Conservation (phyloP, 2,797 vertebrate genomes). For the Platalea minor region DNA sequence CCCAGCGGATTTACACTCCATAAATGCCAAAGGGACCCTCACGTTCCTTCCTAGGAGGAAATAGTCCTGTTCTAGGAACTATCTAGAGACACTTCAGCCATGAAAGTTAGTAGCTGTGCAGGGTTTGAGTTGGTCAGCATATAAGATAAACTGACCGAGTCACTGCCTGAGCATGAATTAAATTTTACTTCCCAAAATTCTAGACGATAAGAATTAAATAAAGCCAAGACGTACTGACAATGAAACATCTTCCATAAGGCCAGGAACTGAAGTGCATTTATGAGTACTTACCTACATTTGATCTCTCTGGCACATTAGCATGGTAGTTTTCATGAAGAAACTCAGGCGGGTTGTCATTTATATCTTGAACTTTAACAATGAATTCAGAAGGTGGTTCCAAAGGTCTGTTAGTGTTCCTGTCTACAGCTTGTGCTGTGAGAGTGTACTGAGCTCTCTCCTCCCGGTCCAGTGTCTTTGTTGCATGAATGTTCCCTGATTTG, state of each 20-base stretch:
- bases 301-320: slow-evolving; percentile 95
- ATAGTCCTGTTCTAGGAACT: neutral
- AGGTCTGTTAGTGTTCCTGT: slow-evolving; percentile 90
- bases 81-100: neutral
- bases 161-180: neutral
- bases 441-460: slow-evolving; percentile 98
- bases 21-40: neutral
- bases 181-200: neutral
- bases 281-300: slow-evolving; percentile 90
- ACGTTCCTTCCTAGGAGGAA: neutral
- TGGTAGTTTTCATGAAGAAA: slow-evolving; percentile 95
- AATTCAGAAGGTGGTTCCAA: slow-evolving; percentile 96
- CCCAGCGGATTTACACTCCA: neutral
- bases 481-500: slow-evolving; percentile 98
- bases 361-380: slow-evolving; percentile 98
- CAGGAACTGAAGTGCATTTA: neutral
- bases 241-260: neutral
- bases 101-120: neutral
- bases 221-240: neutral
- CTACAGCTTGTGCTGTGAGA: slow-evolving; percentile 93
- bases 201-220: neutral
- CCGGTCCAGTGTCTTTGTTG: slow-evolving; percentile 95
- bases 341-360: slow-evolving; percentile 97
- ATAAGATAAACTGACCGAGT: neutral
- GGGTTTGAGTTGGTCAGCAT: neutral